Conservation (phyloP, 1,140 invertebrate species). For the Megalopta genalis region DNA sequence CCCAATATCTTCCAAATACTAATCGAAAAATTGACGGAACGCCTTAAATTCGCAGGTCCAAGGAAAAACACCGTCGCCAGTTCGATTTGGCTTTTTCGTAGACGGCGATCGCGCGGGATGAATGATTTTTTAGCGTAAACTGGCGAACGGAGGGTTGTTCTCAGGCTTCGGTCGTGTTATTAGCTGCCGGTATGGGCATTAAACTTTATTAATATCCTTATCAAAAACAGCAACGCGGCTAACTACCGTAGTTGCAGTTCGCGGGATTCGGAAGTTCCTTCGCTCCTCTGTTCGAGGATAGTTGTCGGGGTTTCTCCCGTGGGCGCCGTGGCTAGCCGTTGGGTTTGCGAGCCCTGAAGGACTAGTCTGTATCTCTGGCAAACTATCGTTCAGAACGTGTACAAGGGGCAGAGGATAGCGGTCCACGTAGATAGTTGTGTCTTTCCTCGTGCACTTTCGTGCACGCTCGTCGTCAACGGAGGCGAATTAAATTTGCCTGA, state of each 20-base stretch:
- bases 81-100: too few relatives aligned
- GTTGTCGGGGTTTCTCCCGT: constrained; percentile 69
- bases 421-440: constrained; percentile 51
- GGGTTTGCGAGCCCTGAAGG: constrained; percentile 72
- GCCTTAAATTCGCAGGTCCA: too few relatives aligned
- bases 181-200: constrained; percentile 49
- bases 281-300: constrained; percentile 60
- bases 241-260: constrained; percentile 69
- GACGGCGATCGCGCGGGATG: too few relatives aligned
- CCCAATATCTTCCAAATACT: too few relatives aligned
- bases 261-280: constrained; percentile 65
- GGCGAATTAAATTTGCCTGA: constrained; percentile 30
- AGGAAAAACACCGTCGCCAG: too few relatives aligned
- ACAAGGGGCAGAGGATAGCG: constrained; percentile 55
- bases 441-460: constrained; percentile 26
- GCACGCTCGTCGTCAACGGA: constrained; percentile 41
- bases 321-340: constrained; percentile 70
- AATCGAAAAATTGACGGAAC: too few relatives aligned
- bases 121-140: background rate
- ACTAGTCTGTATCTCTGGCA: constrained; percentile 71
- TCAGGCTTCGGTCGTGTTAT: constrained; percentile 2
- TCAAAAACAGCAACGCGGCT: constrained; percentile 70
- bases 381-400: constrained; percentile 71
- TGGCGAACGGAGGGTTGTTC: background rate
- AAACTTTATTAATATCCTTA: constrained; percentile 77